Evolutionary conservation across 2,797 vertebrate species (phyloP).

Genomic region (Falco berigora): DNA sequence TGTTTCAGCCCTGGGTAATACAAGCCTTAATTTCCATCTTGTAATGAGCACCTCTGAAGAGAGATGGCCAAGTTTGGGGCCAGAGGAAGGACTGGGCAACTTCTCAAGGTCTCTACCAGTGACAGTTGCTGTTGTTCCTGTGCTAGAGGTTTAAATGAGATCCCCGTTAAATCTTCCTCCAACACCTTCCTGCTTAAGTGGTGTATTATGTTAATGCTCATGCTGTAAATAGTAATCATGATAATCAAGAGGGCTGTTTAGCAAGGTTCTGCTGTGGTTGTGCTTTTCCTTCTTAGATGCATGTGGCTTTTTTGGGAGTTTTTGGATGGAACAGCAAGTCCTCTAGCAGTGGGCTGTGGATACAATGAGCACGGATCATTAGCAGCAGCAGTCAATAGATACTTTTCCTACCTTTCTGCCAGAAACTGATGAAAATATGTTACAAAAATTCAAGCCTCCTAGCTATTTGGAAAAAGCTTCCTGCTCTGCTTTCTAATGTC

Average conservation of each 20-base stretch:
- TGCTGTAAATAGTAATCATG: not conserved
- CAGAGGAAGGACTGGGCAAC: not conserved
- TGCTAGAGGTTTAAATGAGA: not conserved
- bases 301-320: not conserved
- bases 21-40: not conserved
- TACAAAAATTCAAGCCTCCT: not conserved
- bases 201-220: not conserved
- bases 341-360: not conserved
- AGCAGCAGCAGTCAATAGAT: not conserved
- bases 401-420: slow-evolving; percentile 5
- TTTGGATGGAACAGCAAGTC: not conserved
- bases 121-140: not conserved
- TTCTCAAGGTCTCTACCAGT: not conserved
- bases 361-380: not conserved
- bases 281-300: not conserved
- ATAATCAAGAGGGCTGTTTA: not conserved
- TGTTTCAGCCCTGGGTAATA: not conserved
- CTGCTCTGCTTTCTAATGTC: not conserved
- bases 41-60: not conserved
- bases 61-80: not conserved
- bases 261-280: not conserved
- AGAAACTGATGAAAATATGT: not conserved
- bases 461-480: not conserved
- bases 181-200: not conserved
- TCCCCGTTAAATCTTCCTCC: not conserved